phyloP scores from a whole-genome alignment of 2,888 invertebrate species.

The Isotomurus palustris region DNA sequence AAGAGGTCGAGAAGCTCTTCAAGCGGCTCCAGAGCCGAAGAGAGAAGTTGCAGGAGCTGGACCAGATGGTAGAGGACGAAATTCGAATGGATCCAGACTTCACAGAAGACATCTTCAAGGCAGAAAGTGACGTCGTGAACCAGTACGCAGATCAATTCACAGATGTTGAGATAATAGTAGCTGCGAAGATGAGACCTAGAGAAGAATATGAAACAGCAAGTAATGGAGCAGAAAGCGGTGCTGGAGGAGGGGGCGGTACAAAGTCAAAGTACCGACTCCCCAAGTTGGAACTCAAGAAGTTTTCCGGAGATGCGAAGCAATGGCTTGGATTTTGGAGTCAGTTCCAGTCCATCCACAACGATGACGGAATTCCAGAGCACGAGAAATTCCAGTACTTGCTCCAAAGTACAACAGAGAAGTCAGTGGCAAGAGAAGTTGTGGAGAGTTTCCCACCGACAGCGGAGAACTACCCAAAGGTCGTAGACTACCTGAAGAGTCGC shows the following conservation, averaged over 20 bases:
- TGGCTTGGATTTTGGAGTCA: constrained; percentile 47
- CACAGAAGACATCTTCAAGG: not conserved
- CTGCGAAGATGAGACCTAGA: not conserved
- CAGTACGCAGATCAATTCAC: not conserved
- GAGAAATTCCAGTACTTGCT: constrained; percentile 44
- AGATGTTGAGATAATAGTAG: not conserved
- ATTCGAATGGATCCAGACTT: not conserved
- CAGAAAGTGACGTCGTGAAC: not conserved
- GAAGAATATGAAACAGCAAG: not conserved
- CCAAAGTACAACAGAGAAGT: constrained; percentile 29
- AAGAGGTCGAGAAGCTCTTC: not conserved
- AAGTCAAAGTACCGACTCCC: constrained; percentile 26
- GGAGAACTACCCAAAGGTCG: constrained; percentile 44
- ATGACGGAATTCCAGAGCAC: constrained; percentile 14
- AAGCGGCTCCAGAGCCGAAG: not conserved
- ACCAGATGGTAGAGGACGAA: not conserved
- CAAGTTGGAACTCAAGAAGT: constrained; percentile 42
- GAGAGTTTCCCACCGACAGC: constrained; percentile 30
- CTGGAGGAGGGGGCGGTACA: not conserved
- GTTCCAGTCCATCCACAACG: constrained; percentile 44
- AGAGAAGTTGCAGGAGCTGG: not conserved
- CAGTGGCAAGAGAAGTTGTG: constrained; percentile 41
- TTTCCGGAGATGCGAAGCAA: constrained; percentile 37
- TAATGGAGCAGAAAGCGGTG: not conserved
- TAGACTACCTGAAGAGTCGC: not conserved